These are phyloP conservation scores for Vireo griseus DNA, from an alignment of 2,797 vertebrate species.

Conservation along the genomic window DNA sequence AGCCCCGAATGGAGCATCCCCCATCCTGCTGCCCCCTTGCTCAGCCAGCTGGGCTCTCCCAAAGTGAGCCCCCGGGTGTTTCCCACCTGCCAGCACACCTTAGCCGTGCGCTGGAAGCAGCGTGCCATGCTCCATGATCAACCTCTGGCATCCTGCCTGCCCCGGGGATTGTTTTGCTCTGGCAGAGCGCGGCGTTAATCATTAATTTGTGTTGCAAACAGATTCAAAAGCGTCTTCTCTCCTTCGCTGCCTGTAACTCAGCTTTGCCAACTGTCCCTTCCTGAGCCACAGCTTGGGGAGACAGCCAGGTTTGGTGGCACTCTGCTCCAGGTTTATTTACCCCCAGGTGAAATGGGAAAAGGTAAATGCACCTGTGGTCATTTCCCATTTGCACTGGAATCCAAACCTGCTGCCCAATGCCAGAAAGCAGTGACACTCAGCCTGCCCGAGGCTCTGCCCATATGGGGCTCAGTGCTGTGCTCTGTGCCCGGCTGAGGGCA, in stretches of 20 bases:
- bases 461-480: fast-evolving
- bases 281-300: background rate
- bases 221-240: background rate
- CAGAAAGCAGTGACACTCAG: background rate
- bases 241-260: background rate
- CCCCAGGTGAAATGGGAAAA: background rate
- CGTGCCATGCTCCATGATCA: background rate
- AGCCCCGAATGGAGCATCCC: background rate
- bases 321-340: background rate
- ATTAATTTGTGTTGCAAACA: background rate
- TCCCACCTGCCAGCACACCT: background rate
- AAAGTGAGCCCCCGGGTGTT: background rate
- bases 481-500: fast-evolving
- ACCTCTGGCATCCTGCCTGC: background rate
- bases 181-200: background rate
- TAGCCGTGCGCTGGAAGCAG: background rate
- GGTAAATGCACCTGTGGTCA: background rate
- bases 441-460: background rate
- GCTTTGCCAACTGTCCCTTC: background rate
- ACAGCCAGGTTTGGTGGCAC: background rate
- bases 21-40: background rate
- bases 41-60: background rate
- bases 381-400: background rate
- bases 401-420: fast-evolving
- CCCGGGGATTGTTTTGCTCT: background rate